phyloP scores from a whole-genome alignment of 2,888 invertebrate genomes.

The Alentia gelatinosa region DNA sequence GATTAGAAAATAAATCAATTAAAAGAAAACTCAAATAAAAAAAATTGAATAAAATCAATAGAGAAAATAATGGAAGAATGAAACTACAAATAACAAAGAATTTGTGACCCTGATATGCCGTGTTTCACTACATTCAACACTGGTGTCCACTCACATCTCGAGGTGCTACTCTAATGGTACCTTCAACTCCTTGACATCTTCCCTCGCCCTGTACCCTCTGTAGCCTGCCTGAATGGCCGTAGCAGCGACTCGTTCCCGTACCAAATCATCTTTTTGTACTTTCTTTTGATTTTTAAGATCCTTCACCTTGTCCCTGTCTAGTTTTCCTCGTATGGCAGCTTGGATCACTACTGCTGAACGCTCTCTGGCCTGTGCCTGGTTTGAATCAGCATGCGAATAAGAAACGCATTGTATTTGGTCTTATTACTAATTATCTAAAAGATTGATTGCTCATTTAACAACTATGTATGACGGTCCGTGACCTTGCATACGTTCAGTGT shows the following conservation, averaged over 20 bases:
- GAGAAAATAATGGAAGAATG: background rate
- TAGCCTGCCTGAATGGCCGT: background rate
- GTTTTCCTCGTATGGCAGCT: background rate
- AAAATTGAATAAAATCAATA: background rate
- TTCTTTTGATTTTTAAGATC: background rate
- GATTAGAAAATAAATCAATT: background rate
- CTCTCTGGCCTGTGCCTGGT: background rate
- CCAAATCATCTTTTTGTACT: background rate
- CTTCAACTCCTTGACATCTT: slow-evolving; percentile 10
- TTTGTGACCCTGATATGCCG: background rate
- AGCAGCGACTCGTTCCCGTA: background rate
- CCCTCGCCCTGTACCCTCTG: background rate
- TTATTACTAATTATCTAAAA: too few species aligned
- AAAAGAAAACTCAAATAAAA: background rate
- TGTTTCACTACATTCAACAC: background rate
- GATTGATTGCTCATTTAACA: too few species aligned
- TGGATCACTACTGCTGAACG: background rate
- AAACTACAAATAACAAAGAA: background rate
- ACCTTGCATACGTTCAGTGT: too few species aligned
- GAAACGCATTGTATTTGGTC: too few species aligned
- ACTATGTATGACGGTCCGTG: too few species aligned
- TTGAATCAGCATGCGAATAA: background rate
- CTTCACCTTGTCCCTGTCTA: background rate
- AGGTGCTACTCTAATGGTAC: too few species aligned
- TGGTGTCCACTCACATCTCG: background rate